Percentiles rank a stretch among this genome's conserved stretches.
Conservation (phyloP, 2,888 invertebrate species). For the Agonopterix alstromeriana region DNA sequence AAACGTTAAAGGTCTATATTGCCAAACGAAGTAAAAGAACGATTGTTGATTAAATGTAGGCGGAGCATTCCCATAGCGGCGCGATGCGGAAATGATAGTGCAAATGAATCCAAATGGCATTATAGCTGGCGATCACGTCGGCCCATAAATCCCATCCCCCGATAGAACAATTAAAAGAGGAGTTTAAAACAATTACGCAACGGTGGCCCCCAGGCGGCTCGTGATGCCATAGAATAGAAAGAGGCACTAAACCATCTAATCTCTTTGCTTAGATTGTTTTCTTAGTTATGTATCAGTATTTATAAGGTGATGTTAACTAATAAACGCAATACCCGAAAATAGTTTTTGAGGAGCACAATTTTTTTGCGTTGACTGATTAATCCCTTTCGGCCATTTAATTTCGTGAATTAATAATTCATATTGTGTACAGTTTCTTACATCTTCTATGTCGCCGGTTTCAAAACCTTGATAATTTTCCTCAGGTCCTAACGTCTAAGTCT, state of each 20-base stretch:
- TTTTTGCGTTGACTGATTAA: no score
- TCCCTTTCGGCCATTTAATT: no score
- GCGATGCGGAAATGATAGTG: conserved; percentile 66
- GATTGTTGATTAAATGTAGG: conserved; percentile 39
- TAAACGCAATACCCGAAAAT: no score
- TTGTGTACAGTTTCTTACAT: no score
- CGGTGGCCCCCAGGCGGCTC: conserved; percentile 59
- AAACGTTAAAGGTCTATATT: conserved; percentile 14
- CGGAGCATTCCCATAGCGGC: conserved; percentile 60
- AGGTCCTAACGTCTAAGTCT: no score
- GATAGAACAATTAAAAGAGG: conserved; percentile 77
- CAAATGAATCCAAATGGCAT: conserved; percentile 66
- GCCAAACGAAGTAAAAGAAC: conserved; percentile 33
- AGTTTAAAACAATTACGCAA: conserved; percentile 76
- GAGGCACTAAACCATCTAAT: no score
- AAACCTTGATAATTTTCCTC: no score
- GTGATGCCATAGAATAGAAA: conserved; percentile 27
- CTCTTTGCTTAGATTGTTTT: background rate
- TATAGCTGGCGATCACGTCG: conserved; percentile 67
- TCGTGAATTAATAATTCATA: no score
- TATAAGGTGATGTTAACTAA: no score
- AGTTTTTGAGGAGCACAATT: no score
- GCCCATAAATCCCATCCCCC: conserved; percentile 67
- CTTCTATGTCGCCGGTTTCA: no score
- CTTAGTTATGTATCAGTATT: no score